These are phyloP conservation scores for Epinotia bilunana DNA, from an alignment of 2,888 invertebrate species.

Conservation along the genomic window DNA sequence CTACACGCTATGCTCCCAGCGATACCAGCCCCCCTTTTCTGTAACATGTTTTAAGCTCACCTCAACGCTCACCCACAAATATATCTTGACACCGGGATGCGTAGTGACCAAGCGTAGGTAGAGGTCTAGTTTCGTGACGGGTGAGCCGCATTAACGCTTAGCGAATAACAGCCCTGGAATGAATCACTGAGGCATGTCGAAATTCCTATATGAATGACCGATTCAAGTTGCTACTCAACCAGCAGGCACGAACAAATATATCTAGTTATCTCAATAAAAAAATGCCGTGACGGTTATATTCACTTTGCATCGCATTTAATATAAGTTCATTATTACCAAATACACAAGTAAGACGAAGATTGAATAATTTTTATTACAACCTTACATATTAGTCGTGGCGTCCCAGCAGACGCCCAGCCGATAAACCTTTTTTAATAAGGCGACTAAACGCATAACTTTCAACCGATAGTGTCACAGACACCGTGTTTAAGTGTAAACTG, in stretches of 20 bases:
- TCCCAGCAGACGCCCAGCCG: slow-evolving; percentile 53
- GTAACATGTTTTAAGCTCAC: no score
- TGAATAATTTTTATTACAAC: not conserved
- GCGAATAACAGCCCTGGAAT: no score
- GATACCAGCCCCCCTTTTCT: no score
- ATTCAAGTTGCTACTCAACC: no score
- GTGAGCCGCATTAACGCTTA: no score
- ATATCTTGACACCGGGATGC: no score
- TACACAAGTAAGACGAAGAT: not conserved
- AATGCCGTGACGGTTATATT: not conserved
- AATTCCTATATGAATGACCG: no score
- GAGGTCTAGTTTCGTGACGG: no score
- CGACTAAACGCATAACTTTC: slow-evolving; percentile 75
- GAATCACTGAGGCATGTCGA: no score
- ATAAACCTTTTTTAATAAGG: slow-evolving; percentile 80
- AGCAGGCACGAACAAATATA: not conserved
- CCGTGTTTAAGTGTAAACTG: slow-evolving; percentile 83
- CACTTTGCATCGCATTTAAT: not conserved
- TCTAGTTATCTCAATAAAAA: not conserved
- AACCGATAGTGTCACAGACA: slow-evolving; percentile 70
- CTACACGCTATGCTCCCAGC: no score
- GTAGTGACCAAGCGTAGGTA: no score
- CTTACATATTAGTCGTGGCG: slow-evolving; percentile 16
- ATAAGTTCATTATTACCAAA: not conserved
- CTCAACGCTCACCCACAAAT: no score